phyloP scores from a whole-genome alignment of 1,140 invertebrate genomes.

The Drosophila kikkawai region DNA sequence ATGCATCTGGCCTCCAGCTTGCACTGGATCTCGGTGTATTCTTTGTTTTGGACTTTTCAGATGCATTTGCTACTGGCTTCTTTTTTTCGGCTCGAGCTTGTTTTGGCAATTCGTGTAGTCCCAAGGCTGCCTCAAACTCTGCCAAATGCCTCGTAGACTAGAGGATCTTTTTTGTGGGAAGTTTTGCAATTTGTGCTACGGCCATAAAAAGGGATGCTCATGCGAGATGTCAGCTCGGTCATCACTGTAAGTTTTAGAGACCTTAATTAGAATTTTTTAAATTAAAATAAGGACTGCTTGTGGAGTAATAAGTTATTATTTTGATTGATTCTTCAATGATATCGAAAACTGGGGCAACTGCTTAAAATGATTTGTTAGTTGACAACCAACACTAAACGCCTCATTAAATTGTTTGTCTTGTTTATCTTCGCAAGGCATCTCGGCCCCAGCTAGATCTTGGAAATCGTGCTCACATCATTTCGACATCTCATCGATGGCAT shows the following conservation, averaged over 20 bases:
- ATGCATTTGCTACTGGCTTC: slow-evolving; percentile 20
- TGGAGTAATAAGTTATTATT: not conserved
- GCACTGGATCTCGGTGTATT: slow-evolving; percentile 30
- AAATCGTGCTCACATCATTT: slow-evolving; percentile 66
- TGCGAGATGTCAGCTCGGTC: slow-evolving; percentile 37
- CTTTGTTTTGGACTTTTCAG: slow-evolving; percentile 25
- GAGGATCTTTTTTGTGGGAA: slow-evolving; percentile 46
- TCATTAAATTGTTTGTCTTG: slow-evolving; percentile 37
- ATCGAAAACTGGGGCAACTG: not conserved
- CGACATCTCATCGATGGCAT: slow-evolving; percentile 45
- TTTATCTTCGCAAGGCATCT: slow-evolving; percentile 28
- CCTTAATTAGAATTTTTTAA: not conserved
- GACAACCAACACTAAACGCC: slow-evolving; percentile 17
- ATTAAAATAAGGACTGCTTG: not conserved
- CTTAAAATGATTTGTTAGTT: slow-evolving; percentile 27
- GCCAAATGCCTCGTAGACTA: slow-evolving; percentile 8
- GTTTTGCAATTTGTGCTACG: slow-evolving; percentile 49
- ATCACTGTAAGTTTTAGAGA: not conserved
- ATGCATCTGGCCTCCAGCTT: slow-evolving; percentile 38
- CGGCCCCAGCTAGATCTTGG: slow-evolving; percentile 16
- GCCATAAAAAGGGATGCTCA: slow-evolving; percentile 49
- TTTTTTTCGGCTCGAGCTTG: slow-evolving; percentile 27
- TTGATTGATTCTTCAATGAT: slow-evolving; percentile 4
- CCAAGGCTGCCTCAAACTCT: slow-evolving; percentile 56
- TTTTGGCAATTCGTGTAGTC: slow-evolving; percentile 60